Base-by-base conservation (phyloP, 2,113 vertebrate genomes). In the Nothoprocta pentlandii region DNA sequence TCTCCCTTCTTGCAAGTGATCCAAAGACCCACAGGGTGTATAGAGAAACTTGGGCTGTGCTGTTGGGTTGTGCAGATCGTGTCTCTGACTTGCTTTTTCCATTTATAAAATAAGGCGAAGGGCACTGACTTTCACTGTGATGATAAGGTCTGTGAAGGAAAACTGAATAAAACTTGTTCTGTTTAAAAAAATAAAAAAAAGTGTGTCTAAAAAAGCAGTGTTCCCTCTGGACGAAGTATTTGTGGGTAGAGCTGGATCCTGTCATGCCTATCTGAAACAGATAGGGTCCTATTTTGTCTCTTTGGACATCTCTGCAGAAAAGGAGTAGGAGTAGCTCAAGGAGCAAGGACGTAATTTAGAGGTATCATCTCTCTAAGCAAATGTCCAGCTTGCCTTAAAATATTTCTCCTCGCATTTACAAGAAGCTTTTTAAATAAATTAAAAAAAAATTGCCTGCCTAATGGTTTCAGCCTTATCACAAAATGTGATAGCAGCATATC, bases 401-500 rank as follows among this genome's bases (percentile, higher is more conserved):
- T 25, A 28, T 80, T 58, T 74, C 36, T 34, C 42, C 16, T 51
- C n/a, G 64, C 28, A 85, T 71, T 71, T 44, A 30, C 58, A 68
- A 6, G 56, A 88, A 25, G 53, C 53, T 83, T 39, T 39, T 39
- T 39, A 39, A 39, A 39, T 8, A 39, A 39, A 39, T 42, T 56
- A 39, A 39, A 39, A 39, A 39, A 39, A 39, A 39, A 39, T 94
- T 90, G 51, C 49, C 58, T 90, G 61, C 58, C 58, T 95, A 80
- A 95, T 80, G 77, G 80, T 68, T 90, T 90, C 66, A 88, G 88
- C 85, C 90, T 94, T 90, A 90, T 96, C 94, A 69, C 22, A 12
- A 41, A 47, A 47, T 10, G 5, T 13, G 76, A 87, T 32, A 81
- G 80, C 88, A 67, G 66, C n/a, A 3, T 76, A 66, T 86, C 77